These are phyloP conservation scores for Heliothis subflexa DNA, from an alignment of 1,140 invertebrate genomes.

Conservation along the genomic window DNA sequence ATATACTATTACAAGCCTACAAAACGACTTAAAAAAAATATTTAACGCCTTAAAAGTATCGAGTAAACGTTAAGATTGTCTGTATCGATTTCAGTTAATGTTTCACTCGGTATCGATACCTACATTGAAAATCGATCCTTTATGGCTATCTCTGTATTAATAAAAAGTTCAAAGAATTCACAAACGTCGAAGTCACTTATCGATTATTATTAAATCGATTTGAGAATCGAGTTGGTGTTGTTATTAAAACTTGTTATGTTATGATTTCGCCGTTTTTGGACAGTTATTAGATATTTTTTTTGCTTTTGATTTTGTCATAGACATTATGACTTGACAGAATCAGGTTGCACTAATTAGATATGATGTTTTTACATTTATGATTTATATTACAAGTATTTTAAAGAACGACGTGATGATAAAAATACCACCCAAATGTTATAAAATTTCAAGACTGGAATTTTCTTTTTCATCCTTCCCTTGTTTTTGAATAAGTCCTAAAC, in stretches of 20 bases:
- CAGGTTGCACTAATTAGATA: too few relatives aligned
- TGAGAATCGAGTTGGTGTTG: not conserved
- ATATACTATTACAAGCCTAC: not conserved
- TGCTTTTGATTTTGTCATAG: too few relatives aligned
- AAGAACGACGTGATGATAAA: too few relatives aligned
- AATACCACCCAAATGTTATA: too few relatives aligned
- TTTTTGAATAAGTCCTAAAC: not conserved
- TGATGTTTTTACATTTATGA: not conserved
- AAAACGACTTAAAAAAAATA: not conserved
- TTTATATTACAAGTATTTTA: not conserved
- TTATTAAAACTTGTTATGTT: not conserved
- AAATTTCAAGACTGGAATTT: too few relatives aligned
- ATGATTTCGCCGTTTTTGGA: not conserved
- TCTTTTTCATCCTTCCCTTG: too few relatives aligned
- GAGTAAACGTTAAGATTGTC: conserved; percentile 16
- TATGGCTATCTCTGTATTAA: conserved; percentile 13
- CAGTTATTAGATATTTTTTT: not conserved
- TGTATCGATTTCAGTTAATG: conserved; percentile 3
- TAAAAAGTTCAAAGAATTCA: conserved; percentile 9
- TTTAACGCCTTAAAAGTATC: conserved; percentile 9
- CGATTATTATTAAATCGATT: not conserved
- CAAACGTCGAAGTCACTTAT: not conserved
- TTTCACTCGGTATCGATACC: conserved; percentile 14
- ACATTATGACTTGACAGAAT: too few relatives aligned
- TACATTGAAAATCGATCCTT: not conserved